These are phyloP conservation scores for Clytia hemisphaerica DNA, from an alignment of 30 jellyfish, hydroid and myxozoan genomes.

Conservation along the genomic window DNA sequence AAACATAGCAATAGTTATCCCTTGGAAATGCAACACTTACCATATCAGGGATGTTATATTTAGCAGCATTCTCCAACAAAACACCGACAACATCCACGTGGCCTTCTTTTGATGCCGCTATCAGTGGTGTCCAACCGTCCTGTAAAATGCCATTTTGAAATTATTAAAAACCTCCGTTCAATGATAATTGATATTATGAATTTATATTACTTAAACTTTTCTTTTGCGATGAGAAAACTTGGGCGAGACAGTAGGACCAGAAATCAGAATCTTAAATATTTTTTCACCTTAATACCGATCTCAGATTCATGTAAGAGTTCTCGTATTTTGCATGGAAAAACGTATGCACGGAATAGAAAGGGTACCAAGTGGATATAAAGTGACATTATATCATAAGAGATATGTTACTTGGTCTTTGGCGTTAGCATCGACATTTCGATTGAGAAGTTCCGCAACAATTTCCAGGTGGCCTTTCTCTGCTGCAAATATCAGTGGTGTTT, in stretches of 20 bases:
- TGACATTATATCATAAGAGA: not conserved
- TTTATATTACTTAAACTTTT: too few relatives aligned
- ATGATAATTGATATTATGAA: too few relatives aligned
- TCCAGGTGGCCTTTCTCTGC: conserved; percentile 83
- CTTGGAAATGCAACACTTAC: too few relatives aligned
- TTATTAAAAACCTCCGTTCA: too few relatives aligned
- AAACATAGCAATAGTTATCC: too few relatives aligned
- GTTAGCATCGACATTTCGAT: conserved; percentile 66
- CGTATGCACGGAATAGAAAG: not conserved
- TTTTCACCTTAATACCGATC: not conserved
- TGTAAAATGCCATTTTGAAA: too few relatives aligned
- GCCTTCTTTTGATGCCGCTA: conserved; percentile 88
- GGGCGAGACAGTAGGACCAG: too few relatives aligned
- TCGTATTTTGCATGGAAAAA: not conserved
- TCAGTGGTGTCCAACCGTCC: conserved; percentile 97
- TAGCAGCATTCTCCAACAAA: conserved; percentile 74
- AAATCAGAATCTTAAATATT: not conserved
- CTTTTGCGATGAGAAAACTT: too few relatives aligned
- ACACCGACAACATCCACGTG: conserved; percentile 59
- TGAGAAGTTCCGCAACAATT: conserved; percentile 63
- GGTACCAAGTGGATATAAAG: not conserved
- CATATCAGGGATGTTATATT: conserved; percentile 66
- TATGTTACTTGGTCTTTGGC: conserved; percentile 72
- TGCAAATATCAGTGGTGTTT: conserved; percentile 67
- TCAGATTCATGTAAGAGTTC: not conserved